Evolutionary conservation across 2,888 invertebrate genomes (phyloP), one percentile per base, ranked within the genome.

Genomic region (Anarsia innoxiella): DNA sequence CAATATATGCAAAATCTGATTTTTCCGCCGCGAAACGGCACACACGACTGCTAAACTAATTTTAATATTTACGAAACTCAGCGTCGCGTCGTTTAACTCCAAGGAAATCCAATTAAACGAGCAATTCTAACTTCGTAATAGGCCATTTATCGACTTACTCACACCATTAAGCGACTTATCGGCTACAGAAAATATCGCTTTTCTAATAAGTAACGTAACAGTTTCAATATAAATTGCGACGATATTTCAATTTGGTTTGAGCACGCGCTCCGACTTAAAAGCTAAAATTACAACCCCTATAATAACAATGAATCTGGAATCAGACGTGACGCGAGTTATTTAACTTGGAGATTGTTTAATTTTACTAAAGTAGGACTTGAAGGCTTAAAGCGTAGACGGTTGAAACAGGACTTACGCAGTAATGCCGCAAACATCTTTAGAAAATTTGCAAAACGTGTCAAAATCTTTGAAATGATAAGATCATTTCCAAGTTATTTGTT

Each of bases 1-100:
- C 74, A 71, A 75, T 74, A 76, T 72, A 75, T 71, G 69, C 64
- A 67, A 75, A 78, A 77, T 75, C 60, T 46, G 68, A 76, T 78
- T 79, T 77, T 77, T 75, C 71, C 71, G 10, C 19, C 43, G 36
- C 44, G 48, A 42, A 56, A 51, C 48, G 59, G 50, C 46, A 50
- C 47, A 45, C 11, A 23, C 12, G 19, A 12, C 2, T 10, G n/a
- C 30, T 10, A 28, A 44, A 48, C 45, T 54, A 51, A 49, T 57
- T 55, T 59, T 54, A 60, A 57, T 59, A 59, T 66, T 60, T 55
- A 55, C 58, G 48, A 48, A 56, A 54, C 46, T 52, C 46, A 31
- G 46, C 33, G 41, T 51, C 45, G 39, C 50, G 47, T 52, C 51
- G 46, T 46, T 45, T 54, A 64, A 60, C 46, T 61, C 49, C 33